phyloP scores from a whole-genome alignment of 2,888 invertebrate species.

The Amphimallon solstitiale region DNA sequence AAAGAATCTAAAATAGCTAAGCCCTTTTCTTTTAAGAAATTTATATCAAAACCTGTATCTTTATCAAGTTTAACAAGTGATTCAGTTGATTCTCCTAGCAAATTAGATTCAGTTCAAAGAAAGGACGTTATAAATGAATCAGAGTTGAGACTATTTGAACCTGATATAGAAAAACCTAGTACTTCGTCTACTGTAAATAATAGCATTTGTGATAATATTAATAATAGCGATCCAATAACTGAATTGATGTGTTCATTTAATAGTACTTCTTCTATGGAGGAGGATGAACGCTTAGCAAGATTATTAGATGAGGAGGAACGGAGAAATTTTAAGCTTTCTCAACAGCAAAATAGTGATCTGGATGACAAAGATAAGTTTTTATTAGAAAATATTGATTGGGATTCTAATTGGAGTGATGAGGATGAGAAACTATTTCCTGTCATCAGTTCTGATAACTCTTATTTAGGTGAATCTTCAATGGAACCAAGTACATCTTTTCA shows the following conservation, averaged over 20 bases:
- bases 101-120: no score
- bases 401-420: not conserved
- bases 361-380: conserved; percentile 3
- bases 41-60: no score
- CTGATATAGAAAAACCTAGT: not conserved
- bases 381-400: not conserved
- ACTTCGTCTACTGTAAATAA: not conserved
- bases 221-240: not conserved
- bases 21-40: no score
- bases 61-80: no score
- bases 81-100: no score
- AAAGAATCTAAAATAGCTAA: no score
- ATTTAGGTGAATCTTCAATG: not conserved
- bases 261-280: conserved; percentile 8
- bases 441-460: not conserved
- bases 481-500: not conserved
- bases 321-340: conserved; percentile 4
- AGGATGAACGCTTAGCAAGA: conserved; percentile 23
- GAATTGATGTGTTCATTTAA: not conserved
- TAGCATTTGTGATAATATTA: not conserved
- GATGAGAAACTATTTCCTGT: not conserved
- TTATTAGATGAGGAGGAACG: conserved; percentile 27
- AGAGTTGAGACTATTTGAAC: not conserved
- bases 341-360: not conserved
- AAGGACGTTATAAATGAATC: no score